Evolutionary conservation across 2,797 vertebrate genomes (phyloP), one percentile per base, ranked within the genome.

Genomic region (Pygocentrus nattereri): DNA sequence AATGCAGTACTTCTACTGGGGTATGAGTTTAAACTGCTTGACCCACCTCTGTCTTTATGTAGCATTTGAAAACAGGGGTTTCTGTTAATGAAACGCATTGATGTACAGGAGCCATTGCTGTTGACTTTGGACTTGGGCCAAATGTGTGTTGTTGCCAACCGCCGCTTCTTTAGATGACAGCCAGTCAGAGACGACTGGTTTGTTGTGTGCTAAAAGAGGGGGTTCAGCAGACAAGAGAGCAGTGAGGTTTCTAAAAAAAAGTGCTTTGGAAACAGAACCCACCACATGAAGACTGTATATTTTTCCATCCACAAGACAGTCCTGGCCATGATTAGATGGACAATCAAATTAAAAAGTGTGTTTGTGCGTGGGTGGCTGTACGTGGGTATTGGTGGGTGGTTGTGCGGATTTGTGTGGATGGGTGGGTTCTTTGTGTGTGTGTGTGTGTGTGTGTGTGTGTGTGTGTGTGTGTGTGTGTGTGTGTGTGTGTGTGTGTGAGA

Each of bases 311-410:
- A 91, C 92, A 92, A 90, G 76, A 84, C 88, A 89, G 91, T 91
- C 91, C 92, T 93, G 93, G 90, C 89, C 92, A 90, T 93, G 92
- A 94, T 93, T 93, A 94, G 89, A 92, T 91, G 90, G 90, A 90
- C 89, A 91, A 91, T 94, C 89, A 93, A 88, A 92, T 94, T 30
- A 58, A 74, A 73, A 77, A 49, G 58, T 44, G 41, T 34, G 50
- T 67, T 49, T 93, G 93, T 90, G 89, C 84, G 88, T 88, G 87
- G 87, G 90, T 73, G 68, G 56, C 89, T 88, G 87, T 89, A 83
- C 62, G 78, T 86, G 84, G 82, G 87, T 84, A 65, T n/a, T 38
- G 21, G n/a, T 38, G 64, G 34, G 64, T 30, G 49, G 27, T 72
- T 47, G 31, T 69, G 27, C 7, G 61, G 27, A 19, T 31, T 18